Evolutionary conservation across 2,797 vertebrate genomes (phyloP), one percentile per base, ranked within the genome.

Genomic region (Neostethus bicornis): DNA sequence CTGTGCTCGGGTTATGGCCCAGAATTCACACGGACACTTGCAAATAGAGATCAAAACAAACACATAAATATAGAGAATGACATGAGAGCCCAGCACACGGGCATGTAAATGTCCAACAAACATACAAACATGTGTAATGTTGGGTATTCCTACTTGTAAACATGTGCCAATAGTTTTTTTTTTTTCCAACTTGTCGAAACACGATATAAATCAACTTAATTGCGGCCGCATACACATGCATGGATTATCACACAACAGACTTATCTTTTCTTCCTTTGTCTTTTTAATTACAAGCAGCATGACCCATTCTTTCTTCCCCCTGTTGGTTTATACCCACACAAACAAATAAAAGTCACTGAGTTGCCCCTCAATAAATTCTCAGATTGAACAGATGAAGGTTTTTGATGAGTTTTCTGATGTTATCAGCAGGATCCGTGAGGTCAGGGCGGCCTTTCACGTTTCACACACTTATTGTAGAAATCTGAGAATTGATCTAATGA

Each of bases 21-120:
- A 47, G 65, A 62, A 75, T 63, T 81, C 69, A 58, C 28, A 2
- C 70, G 10, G 42, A 43, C 29, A 58, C 42, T n/a, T 44, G 57
- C 42, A 55, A 73, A 61, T 68, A 78, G 60, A 81, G 73, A 73
- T 65, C 68, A 58, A 72, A 64, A 77, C 45, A 69, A 56, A 67
- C 56, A 60, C 51, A 21, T 67, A 75, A 60, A 76, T 66, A 61
- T 47, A 20, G 54, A 46, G 46, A 14, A 63, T 49, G 3, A 7
- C 42, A 19, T 11, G 14, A 52, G 26, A 31, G 31, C 12, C 35
- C 7, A 26, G 39, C 23, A 20, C 37, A 45, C 37, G 62, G 29
- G 43, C 57, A 64, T 13, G 25, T 37, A 47, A 39, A 54, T 32
- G 31, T 78, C 20, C 51, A 61, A 77, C 73, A 68, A 72, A 70